Evolutionary conservation across 2,888 invertebrate genomes (phyloP).

Genomic region (Arge pagana): DNA sequence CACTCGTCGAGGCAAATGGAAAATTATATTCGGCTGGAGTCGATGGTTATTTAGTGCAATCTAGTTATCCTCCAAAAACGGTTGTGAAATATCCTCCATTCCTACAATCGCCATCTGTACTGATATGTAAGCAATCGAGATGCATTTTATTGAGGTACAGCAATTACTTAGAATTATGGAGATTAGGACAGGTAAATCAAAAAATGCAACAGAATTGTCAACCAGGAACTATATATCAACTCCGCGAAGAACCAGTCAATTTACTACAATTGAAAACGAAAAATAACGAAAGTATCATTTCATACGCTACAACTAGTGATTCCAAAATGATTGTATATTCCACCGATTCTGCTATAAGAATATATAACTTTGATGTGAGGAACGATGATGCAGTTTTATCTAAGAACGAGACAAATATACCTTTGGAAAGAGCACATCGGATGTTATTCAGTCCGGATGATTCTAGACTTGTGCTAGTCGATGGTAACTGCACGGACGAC

Average conservation of each 20-base stretch:
- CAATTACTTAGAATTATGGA: slow-evolving; percentile 69
- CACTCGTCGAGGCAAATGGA: slow-evolving; percentile 67
- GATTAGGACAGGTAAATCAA: slow-evolving; percentile 59
- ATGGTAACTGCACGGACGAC: slow-evolving; percentile 32
- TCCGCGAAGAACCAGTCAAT: slow-evolving; percentile 65
- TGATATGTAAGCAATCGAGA: slow-evolving; percentile 62
- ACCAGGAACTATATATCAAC: slow-evolving; percentile 39
- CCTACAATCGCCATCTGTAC: slow-evolving; percentile 65
- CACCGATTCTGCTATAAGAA: slow-evolving; percentile 67
- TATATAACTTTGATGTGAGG: slow-evolving; percentile 69
- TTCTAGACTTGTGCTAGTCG: slow-evolving; percentile 45
- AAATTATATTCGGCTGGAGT: slow-evolving; percentile 80
- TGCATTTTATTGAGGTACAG: slow-evolving; percentile 64
- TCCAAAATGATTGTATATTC: slow-evolving; percentile 78
- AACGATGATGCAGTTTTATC: slow-evolving; percentile 46
- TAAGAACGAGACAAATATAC: slow-evolving; percentile 43
- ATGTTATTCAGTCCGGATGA: slow-evolving; percentile 51
- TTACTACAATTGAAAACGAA: slow-evolving; percentile 71
- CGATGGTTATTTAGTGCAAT: slow-evolving; percentile 78
- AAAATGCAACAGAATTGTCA: slow-evolving; percentile 41
- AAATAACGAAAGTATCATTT: slow-evolving; percentile 69
- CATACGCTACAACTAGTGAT: slow-evolving; percentile 72
- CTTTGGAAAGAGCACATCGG: slow-evolving; percentile 45
- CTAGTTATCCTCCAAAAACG: slow-evolving; percentile 71
- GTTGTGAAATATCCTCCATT: slow-evolving; percentile 75